Percentiles rank a stretch among this genome's conserved stretches.
Evolutionary conservation across 2,797 vertebrate genomes (phyloP).

Genomic region (Centroberyx gerrardi): DNA sequence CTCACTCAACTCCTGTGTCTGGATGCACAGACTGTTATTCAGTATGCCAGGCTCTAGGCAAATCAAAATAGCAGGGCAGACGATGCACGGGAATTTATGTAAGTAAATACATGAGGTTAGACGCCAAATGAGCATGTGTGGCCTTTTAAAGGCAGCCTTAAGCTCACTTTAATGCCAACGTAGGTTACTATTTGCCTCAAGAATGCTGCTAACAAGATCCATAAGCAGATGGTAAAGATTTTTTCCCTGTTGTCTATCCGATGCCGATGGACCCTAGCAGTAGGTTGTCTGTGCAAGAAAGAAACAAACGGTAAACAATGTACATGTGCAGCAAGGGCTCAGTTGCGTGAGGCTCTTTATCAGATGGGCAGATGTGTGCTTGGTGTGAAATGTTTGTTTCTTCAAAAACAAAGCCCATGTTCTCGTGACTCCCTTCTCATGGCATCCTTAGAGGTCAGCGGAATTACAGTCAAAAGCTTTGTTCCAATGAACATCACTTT

Average conservation of each 20-base stretch:
- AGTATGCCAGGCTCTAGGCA: conserved; percentile 32
- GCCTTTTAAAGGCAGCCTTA: conserved; percentile 49
- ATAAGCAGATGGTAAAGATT: conserved; percentile 61
- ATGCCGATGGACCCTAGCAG: conserved; percentile 21
- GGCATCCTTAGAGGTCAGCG: conserved; percentile 35
- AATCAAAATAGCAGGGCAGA: conserved; percentile 15
- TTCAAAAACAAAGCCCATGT: conserved; percentile 34
- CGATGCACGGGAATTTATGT: conserved; percentile 22
- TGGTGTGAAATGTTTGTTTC: conserved; percentile 53
- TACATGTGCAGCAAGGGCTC: conserved; percentile 11
- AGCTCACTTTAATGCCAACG: conserved; percentile 38
- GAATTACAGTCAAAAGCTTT: conserved; percentile 33
- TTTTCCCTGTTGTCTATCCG: conserved; percentile 34
- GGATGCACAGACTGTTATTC: conserved; percentile 31
- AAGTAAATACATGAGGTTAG: conserved; percentile 8
- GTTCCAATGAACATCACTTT: conserved; percentile 42
- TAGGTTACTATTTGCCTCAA: conserved; percentile 51
- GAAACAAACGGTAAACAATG: conserved; percentile 33
- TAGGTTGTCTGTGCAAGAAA: conserved; percentile 35
- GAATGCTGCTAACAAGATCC: conserved; percentile 66
- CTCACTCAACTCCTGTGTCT: conserved; percentile 10
- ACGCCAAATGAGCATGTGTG: conserved; percentile 47
- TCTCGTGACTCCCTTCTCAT: conserved; percentile 46
- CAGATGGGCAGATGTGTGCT: conserved; percentile 58
- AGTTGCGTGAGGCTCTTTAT: conserved; percentile 34